Conservation (phyloP, 1,140 invertebrate genomes). For the Meloidogyne exigua region DNA sequence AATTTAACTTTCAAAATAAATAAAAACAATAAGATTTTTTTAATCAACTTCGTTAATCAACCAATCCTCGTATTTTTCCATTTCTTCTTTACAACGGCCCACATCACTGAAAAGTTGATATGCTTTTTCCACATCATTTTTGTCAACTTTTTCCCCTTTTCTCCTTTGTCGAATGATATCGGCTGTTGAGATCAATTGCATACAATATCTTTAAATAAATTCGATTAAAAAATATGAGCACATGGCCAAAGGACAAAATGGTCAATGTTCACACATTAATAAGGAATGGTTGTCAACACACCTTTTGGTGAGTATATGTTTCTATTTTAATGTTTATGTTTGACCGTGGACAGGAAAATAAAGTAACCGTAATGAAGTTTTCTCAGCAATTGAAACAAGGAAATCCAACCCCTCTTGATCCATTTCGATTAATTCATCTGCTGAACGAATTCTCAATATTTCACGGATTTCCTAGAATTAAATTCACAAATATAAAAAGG, state of each 20-base stretch:
- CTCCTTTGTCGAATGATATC: slow-evolving; percentile 78
- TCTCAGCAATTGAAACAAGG: slow-evolving; percentile 85
- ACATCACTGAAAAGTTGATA: slow-evolving; percentile 92
- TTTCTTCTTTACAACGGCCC: slow-evolving; percentile 82
- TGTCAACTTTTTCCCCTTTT: slow-evolving; percentile 63
- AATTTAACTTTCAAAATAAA: slow-evolving; percentile 19
- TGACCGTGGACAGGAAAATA: too few relatives aligned
- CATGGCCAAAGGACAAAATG: too few relatives aligned
- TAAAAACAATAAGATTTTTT: slow-evolving; percentile 21
- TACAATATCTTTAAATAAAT: slow-evolving; percentile 74
- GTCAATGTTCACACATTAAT: too few relatives aligned
- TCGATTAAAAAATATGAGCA: too few relatives aligned
- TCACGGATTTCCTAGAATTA: slow-evolving; percentile 49
- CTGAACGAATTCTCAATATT: slow-evolving; percentile 64
- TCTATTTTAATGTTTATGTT: too few relatives aligned
- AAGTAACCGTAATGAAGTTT: slow-evolving; percentile 71
- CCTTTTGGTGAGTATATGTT: too few relatives aligned
- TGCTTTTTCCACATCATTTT: slow-evolving; percentile 89
- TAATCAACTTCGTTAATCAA: slow-evolving; percentile 42
- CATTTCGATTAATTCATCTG: slow-evolving; percentile 96
- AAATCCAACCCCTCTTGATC: slow-evolving; percentile 84
- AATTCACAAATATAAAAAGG: background rate
- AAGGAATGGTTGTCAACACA: too few relatives aligned
- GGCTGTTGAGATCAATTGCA: slow-evolving; percentile 93
- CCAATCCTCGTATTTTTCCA: slow-evolving; percentile 77